Evolutionary conservation across 2,113 vertebrate species (phyloP).

Genomic region (Vicugna pacos): DNA sequence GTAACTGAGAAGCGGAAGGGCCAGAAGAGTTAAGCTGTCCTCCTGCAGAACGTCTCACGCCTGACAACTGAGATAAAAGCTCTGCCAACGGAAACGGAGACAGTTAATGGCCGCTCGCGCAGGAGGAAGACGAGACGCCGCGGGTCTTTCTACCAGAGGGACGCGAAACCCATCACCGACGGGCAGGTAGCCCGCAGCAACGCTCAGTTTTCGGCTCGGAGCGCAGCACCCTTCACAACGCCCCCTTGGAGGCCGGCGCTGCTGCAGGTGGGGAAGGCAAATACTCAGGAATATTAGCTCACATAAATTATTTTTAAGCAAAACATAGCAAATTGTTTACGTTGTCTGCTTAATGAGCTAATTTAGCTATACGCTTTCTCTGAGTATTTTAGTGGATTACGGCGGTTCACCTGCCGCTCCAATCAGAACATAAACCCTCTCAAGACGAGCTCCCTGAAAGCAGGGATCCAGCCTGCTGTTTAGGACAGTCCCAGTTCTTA

Average conservation of each 20-base stretch:
- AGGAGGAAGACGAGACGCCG: background rate
- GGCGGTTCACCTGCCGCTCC: background rate
- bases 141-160: background rate
- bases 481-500: background rate
- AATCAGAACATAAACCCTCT: background rate
- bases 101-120: background rate
- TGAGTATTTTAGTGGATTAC: background rate
- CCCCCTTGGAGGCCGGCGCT: background rate
- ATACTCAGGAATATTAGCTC: background rate
- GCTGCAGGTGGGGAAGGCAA: background rate
- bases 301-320: background rate
- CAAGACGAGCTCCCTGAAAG: background rate
- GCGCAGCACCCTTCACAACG: background rate
- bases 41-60: conserved; percentile 97
- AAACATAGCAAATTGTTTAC: background rate
- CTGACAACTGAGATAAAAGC: conserved; percentile 98
- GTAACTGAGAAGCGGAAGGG: conserved; percentile 97
- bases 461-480: background rate
- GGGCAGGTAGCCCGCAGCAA: background rate
- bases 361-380: conserved; percentile 6
- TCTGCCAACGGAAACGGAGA: conserved; percentile 89
- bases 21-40: conserved; percentile 98
- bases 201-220: background rate
- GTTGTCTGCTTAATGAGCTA: background rate
- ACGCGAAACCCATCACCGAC: background rate